phyloP scores from a whole-genome alignment of 2,797 vertebrate genomes.

The Tadarida brasiliensis region DNA sequence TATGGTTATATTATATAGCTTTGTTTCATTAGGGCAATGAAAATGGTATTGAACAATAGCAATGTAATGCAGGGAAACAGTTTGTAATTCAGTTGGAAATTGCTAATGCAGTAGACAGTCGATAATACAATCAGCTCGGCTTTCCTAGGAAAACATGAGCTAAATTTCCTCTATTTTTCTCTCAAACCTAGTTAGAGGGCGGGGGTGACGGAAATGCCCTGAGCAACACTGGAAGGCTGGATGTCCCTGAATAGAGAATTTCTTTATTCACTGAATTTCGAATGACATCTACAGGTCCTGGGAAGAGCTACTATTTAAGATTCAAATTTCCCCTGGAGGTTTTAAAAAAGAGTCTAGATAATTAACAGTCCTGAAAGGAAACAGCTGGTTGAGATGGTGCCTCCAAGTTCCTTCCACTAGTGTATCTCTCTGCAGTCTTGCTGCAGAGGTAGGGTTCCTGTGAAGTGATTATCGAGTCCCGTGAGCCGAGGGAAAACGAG shows the following conservation, averaged over 20 bases:
- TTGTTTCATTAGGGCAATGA: slow-evolving; percentile 80
- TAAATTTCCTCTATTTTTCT: slow-evolving; percentile 66
- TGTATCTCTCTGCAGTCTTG: not conserved
- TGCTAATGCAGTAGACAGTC: slow-evolving; percentile 76
- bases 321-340: slow-evolving; percentile 59
- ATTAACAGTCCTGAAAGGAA: slow-evolving; percentile 66
- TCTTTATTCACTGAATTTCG: slow-evolving; percentile 48
- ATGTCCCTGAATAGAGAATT: slow-evolving; percentile 21
- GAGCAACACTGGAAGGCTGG: not conserved
- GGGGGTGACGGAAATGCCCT: not conserved
- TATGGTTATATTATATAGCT: slow-evolving; percentile 73
- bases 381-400: slow-evolving; percentile 55
- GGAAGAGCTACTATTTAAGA: slow-evolving; percentile 61
- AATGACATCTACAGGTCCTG: slow-evolving; percentile 50
- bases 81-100: slow-evolving; percentile 82
- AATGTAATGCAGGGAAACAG: slow-evolving; percentile 73
- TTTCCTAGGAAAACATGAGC: slow-evolving; percentile 73
- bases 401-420: not conserved
- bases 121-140: slow-evolving; percentile 74
- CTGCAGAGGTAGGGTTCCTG: slow-evolving; percentile 20
- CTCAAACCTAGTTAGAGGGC: not conserved
- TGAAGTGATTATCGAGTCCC: not conserved
- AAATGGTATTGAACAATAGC: slow-evolving; percentile 78
- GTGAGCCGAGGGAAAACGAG: not conserved
- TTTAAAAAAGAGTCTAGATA: slow-evolving; percentile 56